Base-by-base conservation (phyloP, 2,888 invertebrate genomes). In the Stenoptilia bipunctidactyla region DNA sequence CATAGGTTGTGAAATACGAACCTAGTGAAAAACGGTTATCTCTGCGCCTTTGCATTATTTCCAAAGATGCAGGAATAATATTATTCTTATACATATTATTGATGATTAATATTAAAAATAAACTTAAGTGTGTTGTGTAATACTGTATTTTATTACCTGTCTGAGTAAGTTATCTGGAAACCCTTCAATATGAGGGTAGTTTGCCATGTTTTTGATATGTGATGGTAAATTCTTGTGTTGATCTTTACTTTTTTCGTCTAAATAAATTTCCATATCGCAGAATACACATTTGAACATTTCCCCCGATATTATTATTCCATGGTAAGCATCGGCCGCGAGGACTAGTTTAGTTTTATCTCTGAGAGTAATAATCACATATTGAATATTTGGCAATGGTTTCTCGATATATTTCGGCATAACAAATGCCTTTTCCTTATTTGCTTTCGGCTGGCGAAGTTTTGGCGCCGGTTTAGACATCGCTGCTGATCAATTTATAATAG, bases 321-420 rank as follows among this genome's bases (percentile, higher is more conserved):
- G 60, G 43, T 71, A 74, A 0, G 65, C 50, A 39, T 77, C 74
- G 0, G 64, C 63, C 1, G 68, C 45, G 1, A 77, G 54, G 0
- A 76, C 75, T 1, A 77, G 51, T 42, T 66, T 72, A 6, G 42
- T 54, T 1, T 56, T 50, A 20, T 53, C 56, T 43, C 62, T 68
- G 25, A 75, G 43, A 34, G 68, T 71, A 13, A 77, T 37, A 1
- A 76, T 71, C 0, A 73, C 55, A 37, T 65, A 61, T 20, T 58
- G 50, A 0, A 40, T 40, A 1, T 53, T 52, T 0, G 40, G 25
- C 2, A 40, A 13, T 0, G 20, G 14, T 20, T 15, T 42, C 34
- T 50, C 49, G 1, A 39, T 13, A 15, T 38, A 45, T 15, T 15
- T 38, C 15, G 42, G 40, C n/a, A 12, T 3, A 4, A 30, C 30